Base-by-base conservation (phyloP, 2,888 invertebrate genomes). In the Onthophagus sagittarius region DNA sequence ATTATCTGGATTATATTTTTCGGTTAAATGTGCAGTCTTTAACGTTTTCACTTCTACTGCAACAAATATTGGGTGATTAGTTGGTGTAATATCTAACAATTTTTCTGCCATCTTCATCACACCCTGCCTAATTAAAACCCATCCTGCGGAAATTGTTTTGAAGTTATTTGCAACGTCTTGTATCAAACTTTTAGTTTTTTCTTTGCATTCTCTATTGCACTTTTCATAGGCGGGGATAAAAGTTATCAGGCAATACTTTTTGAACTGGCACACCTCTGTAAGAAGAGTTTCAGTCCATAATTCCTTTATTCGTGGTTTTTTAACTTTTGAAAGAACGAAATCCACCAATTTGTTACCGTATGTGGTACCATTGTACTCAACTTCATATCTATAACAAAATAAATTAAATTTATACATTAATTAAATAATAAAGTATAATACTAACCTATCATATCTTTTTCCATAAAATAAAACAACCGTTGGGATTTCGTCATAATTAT, bases 161-260 rank as follows among this genome's bases (percentile, higher is more conserved):
- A 73, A 75, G 9, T 63, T 62, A 7, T 71, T 69, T 3, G 72
- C 71, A 63, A 75, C 15, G 9, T 31, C 53, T 15, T 15, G 6
- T 23, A 75, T 15, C 0, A 23, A 63, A 75, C 15, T 14, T 31
- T 32, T 15, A 13, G 6, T 23, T 73, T 15, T 1, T 4, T 31
- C 62, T 11, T 73, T 71, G 53, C 75, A 75, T 11, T 15, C 33
- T n/a, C 53, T 62, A 7, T 75, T 71, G 15, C 75, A 75, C 14
- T 39, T 63, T 6, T 15, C 15, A 9, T 33, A 4, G 13, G n/a
- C 39, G 0, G 67, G 72, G 3, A 73, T 63, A 13, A 75, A 31
- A 11, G 69, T 71, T 13, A 75, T 64, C 15, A 75, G 63, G 53
- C 75, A 75, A 13, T 73, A 75, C 15, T 75, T 73, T 33, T 72